Base-by-base conservation (phyloP, 1,140 invertebrate genomes). In the Trachymyrmex cornetzi region DNA sequence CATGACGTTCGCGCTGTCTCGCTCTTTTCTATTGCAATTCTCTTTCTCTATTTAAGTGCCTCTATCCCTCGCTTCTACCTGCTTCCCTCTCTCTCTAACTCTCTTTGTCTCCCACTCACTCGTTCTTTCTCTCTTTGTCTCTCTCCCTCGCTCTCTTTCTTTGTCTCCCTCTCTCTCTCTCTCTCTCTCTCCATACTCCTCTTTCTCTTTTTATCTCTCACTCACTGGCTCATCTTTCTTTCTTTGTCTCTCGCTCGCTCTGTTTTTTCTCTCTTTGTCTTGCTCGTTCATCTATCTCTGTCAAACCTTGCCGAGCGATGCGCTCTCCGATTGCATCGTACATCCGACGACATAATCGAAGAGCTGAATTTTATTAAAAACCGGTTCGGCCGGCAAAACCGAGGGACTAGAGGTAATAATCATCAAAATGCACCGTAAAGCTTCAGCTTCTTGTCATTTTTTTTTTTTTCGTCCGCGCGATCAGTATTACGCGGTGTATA, bases 281-380 rank as follows among this genome's bases (percentile, higher is more conserved):
- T 19, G 27, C 38, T 38, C 48, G n/a, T n/a, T 59, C 22, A 7
- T 81, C 16, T 16, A 19, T 71, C 19, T 82, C 19, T 72, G 11
- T 50, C 22, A 19, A 12, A 69, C 19, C 48, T 44, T 22, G 66
- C 64, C 66, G 66, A 38, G 38, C 80, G 24, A 72, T 61, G 67
- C 55, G 80, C 67, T 61, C 80, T 74, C 69, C 67, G 67, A 74
- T 82, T 82, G 79, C 67, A 72, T 82, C 64, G 79, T 81, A 59
- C 64, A 24, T 72, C 38, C 80, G 55, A 82, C 80, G 67, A 82
- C 80, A 82, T 82, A 82, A 82, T 82, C 55, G 53, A 82, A 72
- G 53, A 82, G 55, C 38, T 82, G 80, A 74, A 82, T 82, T 82
- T 82, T 61, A 82, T 82, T 82, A 82, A 82, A 82, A 82, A 82